These are phyloP conservation scores for Dallia pectoralis DNA, from an alignment of 2,797 vertebrate species.

Conservation along the genomic window DNA sequence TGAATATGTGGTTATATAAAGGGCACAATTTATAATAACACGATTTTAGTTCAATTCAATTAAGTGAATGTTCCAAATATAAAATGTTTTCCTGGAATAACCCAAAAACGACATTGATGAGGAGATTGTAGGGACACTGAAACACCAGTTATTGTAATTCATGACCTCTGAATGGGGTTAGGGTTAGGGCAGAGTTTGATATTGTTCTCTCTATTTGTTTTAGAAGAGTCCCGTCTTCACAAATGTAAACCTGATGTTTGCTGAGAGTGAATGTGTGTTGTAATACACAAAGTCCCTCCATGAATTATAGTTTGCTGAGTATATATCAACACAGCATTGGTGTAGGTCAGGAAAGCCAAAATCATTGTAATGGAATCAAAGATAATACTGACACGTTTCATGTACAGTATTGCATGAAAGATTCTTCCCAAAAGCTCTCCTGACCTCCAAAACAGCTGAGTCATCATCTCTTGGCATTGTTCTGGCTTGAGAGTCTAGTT, in stretches of 20 bases:
- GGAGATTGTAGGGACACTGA: background rate
- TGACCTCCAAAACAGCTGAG: background rate
- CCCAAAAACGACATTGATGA: background rate
- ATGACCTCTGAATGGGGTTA: background rate
- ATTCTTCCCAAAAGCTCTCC: background rate
- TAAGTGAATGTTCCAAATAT: too few relatives aligned
- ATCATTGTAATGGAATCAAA: slow-evolving; percentile 1
- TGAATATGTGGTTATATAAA: too few relatives aligned
- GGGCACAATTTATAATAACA: too few relatives aligned
- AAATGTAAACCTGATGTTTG: background rate
- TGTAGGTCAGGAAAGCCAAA: background rate
- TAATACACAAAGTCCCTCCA: background rate
- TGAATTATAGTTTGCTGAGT: background rate
- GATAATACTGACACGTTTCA: background rate
- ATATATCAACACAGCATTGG: background rate
- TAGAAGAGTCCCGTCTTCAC: background rate
- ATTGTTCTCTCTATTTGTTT: background rate
- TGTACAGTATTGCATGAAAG: background rate
- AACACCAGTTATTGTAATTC: background rate
- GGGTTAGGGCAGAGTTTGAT: background rate
- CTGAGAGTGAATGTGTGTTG: slow-evolving; percentile 1
- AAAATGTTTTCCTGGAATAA: too few relatives aligned
- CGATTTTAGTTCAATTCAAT: too few relatives aligned
- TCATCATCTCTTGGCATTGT: background rate
- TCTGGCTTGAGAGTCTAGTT: slow-evolving; percentile 1